These are phyloP conservation scores for Cephalopterus ornatus DNA, from an alignment of 2,113 vertebrate species.

Conservation along the genomic window DNA sequence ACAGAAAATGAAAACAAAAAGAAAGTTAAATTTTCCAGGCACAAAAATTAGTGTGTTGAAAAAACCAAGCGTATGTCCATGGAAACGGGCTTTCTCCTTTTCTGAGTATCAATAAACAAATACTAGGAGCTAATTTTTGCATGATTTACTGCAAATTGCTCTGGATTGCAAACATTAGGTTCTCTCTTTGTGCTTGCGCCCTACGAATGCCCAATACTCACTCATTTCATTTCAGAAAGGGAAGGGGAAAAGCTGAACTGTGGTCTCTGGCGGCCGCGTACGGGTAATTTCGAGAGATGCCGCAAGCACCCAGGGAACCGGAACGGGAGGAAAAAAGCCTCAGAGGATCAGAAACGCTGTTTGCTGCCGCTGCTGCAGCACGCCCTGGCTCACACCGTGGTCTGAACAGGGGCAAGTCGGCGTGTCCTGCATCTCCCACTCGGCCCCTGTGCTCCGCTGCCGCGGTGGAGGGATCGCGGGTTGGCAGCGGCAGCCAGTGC, in stretches of 20 bases:
- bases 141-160: background rate
- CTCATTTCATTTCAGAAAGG: background rate
- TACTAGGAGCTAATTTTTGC: background rate
- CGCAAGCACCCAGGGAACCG: background rate
- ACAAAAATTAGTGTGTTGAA: background rate
- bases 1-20: background rate
- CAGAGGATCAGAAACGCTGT: background rate
- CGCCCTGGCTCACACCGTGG: background rate
- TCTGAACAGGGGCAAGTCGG: background rate
- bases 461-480: fast-evolving
- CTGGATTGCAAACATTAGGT: background rate
- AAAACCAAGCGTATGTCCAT: background rate
- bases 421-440: background rate
- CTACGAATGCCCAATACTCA: background rate
- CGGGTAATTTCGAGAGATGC: fast-evolving
- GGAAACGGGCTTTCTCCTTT: background rate
- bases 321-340: background rate
- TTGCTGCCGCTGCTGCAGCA: background rate
- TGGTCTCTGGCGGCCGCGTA: background rate
- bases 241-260: background rate
- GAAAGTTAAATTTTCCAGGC: background rate
- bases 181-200: background rate
- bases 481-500: background rate
- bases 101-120: background rate
- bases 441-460: background rate